Evolutionary conservation across 2,888 invertebrate genomes (phyloP).

Genomic region (Balanococcus diminutus): DNA sequence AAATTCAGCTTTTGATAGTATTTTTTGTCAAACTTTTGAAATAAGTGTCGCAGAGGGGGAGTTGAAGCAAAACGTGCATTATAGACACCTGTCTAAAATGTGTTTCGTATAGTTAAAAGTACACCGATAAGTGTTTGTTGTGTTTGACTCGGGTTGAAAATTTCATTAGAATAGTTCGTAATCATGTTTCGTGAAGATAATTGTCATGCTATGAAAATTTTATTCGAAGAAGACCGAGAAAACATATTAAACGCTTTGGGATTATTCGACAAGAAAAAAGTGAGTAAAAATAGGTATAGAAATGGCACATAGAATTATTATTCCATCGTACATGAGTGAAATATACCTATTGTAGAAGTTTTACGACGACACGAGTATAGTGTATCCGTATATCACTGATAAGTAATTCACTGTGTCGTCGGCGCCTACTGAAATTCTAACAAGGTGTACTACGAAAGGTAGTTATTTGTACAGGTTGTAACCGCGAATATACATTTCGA

Average conservation of each 20-base stretch:
- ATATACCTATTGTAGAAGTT: background rate
- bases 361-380: background rate
- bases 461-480: background rate
- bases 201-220: constrained; percentile 24
- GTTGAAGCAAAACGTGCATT: constrained; percentile 34
- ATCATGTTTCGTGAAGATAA: background rate
- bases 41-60: constrained; percentile 33
- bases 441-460: background rate
- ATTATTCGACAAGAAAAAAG: constrained; percentile 30
- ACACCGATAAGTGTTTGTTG: background rate
- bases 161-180: background rate
- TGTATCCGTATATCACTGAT: background rate
- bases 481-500: background rate
- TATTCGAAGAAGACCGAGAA: background rate
- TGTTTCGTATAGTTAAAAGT: constrained; percentile 14
- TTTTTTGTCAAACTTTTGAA: constrained; percentile 16
- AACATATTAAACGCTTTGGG: constrained; percentile 24
- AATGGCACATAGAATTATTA: background rate
- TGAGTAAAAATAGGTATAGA: background rate
- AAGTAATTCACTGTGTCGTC: background rate
- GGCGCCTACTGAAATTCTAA: background rate
- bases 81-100: constrained; percentile 29
- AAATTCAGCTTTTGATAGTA: background rate
- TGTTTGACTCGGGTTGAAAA: background rate
- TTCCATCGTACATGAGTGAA: background rate